Evolutionary conservation across 2,797 vertebrate species (phyloP), one percentile per base, ranked within the genome.

Genomic region (Vultur gryphus): DNA sequence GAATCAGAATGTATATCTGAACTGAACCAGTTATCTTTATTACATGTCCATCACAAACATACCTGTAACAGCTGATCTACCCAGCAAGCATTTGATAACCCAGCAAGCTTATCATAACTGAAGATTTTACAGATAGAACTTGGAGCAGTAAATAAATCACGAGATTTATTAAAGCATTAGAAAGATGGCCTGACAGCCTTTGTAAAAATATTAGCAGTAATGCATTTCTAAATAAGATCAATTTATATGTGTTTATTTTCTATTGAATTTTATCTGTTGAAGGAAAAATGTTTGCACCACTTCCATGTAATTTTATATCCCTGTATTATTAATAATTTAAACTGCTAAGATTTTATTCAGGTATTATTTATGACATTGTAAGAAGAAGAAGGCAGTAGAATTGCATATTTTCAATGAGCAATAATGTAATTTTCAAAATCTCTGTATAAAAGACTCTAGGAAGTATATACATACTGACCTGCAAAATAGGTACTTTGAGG

Each of bases 111-210:
- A 89, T 58, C 20, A 28, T 89, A 97, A 97, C 67, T 95, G 66
- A 95, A 97, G 94, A 97, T 91, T 71, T 96, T 95, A 91, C 49
- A 69, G 91, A 79, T 62, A 97, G 79, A 51, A 88, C 65, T 81
- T 92, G 69, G 57, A 90, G 85, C 84, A 92, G 61, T 94, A 97
- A 96, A 97, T 94, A 93, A 95, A 95, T 89, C 66, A 96, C 33
- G 35, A 88, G 81, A 58, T 92, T 93, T 90, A 86, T 97, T 97
- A 87, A 92, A 96, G n/a, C 23, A 73, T 83, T 69, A 65, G n/a
- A 95, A 93, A 65, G 35, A 84, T 77, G 62, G 52, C 66, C 54
- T 65, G 67, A 55, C 43, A 77, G 57, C 41, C 49, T 89, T 67
- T 89, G 20, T 90, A 90, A 96, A 97, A 94, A 84, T 87, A 86